These are phyloP conservation scores for Turritopsis rubra DNA, from an alignment of 30 jellyfish, hydroid and myxozoan genomes.

Conservation along the genomic window DNA sequence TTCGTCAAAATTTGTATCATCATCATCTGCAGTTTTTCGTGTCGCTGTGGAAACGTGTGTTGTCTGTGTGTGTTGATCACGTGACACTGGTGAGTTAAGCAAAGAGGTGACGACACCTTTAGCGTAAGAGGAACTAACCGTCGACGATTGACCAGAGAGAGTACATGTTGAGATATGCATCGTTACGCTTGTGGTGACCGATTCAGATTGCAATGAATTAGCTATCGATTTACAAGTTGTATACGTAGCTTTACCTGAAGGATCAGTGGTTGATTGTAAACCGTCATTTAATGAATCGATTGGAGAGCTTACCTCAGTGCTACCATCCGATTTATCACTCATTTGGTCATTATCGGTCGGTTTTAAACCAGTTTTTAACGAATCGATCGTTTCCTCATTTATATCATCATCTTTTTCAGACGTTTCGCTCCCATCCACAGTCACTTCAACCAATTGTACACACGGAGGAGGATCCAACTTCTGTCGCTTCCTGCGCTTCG, in stretches of 20 bases:
- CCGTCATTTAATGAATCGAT: too few species aligned
- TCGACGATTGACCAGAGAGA: too few species aligned
- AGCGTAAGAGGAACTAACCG: too few species aligned
- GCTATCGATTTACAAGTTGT: too few species aligned
- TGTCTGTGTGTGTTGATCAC: background rate
- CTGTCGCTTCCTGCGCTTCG: background rate
- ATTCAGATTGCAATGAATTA: background rate
- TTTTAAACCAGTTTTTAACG: background rate
- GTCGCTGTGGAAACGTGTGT: background rate
- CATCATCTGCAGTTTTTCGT: background rate
- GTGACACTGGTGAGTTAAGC: background rate
- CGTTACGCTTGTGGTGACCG: background rate
- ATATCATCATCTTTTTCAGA: background rate
- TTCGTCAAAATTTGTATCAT: background rate
- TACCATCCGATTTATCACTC: background rate
- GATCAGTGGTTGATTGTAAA: too few species aligned
- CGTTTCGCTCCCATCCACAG: background rate
- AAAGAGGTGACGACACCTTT: background rate
- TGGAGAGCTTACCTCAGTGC: too few species aligned
- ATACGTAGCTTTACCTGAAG: too few species aligned
- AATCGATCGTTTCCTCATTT: background rate
- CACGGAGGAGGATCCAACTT: background rate
- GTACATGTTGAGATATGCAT: background rate
- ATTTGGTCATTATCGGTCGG: background rate
- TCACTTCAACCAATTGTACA: background rate